Base-by-base conservation (phyloP, 1,140 invertebrate species). In the Sycobia sp. region DNA sequence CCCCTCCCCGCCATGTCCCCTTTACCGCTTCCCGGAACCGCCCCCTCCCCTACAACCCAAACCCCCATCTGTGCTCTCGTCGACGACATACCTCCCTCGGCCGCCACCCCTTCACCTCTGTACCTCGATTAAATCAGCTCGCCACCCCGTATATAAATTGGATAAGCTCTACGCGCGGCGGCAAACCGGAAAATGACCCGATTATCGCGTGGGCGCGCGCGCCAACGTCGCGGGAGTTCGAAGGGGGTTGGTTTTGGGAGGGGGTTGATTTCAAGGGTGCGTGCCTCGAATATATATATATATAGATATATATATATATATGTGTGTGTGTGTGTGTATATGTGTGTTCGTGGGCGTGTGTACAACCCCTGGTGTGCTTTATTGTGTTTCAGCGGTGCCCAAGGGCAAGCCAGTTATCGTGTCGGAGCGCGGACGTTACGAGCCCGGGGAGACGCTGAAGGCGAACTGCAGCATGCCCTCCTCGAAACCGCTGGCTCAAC, bases 381-480 rank as follows among this genome's bases (percentile, higher is more conserved):
- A 68, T 75, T 77, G 63, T 71, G 69, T 79, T 78, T 71, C 70
- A 83, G 82, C 74, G 70, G 44, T 81, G 57, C 81, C 81, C 34
- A 67, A 75, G 57, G 68, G 67, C 43, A 72, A 68, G 49, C 81
- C 81, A 23, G 57, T 72, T 65, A 75, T 84, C 66, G 57, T 67
- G 64, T 87, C 88, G 20, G 88, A 88, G 66, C 85, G 87, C 64
- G 84, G 84, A 60, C 87, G 87, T 67, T 91, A 91, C 76, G 88
- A 88, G 67, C 84, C 86, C 1, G 91, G 90, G 18, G 90, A 93
- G 71, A 82, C 86, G 29, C 79, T 93, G 38, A 83, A 83, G 69
- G 91, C 90, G 62, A 93, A 92, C 80, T 94, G 92, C 78, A 88
- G 86, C 51, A 87, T 89, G n/a, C 84, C 86, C 25, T 84, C 87